phyloP scores from a whole-genome alignment of 2,888 invertebrate genomes.

The Panzeria rudis region DNA sequence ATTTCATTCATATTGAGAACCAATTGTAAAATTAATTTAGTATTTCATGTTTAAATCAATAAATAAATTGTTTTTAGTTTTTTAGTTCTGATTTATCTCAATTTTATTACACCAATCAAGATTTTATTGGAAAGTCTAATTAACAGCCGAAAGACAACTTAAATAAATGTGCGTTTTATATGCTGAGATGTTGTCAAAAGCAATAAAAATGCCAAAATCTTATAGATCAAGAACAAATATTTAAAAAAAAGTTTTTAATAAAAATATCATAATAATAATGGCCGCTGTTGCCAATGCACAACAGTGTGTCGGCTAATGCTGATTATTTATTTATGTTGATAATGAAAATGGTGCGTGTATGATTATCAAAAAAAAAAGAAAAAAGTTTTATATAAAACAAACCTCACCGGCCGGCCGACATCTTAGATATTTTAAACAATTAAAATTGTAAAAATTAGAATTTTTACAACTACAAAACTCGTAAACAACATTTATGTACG shows the following conservation, averaged over 20 bases:
- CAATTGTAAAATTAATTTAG: neutral
- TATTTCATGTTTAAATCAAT: neutral
- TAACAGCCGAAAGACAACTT: neutral
- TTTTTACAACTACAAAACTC: neutral
- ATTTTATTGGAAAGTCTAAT: constrained; percentile 20
- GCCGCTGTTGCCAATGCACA: constrained; percentile 1
- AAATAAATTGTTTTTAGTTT: neutral
- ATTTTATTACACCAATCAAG: constrained; percentile 23
- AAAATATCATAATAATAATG: neutral
- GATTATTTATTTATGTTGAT: neutral
- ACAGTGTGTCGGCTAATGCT: neutral
- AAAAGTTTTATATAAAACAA: neutral
- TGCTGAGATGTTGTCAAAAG: constrained; percentile 54
- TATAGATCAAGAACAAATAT: constrained; percentile 45
- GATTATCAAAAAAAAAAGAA: constrained; percentile 4
- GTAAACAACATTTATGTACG: neutral
- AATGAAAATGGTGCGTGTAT: constrained; percentile 2
- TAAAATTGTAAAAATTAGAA: no score
- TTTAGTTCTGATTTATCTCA: constrained; percentile 3
- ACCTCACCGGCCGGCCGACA: constrained; percentile 30
- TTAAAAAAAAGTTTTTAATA: constrained; percentile 3
- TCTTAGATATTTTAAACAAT: constrained; percentile 16
- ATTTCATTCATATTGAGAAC: neutral
- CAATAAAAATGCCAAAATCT: constrained; percentile 64
- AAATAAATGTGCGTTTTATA: constrained; percentile 7